Conservation (phyloP, 2,113 vertebrate species). For the Brachionichthys hirsutus region DNA sequence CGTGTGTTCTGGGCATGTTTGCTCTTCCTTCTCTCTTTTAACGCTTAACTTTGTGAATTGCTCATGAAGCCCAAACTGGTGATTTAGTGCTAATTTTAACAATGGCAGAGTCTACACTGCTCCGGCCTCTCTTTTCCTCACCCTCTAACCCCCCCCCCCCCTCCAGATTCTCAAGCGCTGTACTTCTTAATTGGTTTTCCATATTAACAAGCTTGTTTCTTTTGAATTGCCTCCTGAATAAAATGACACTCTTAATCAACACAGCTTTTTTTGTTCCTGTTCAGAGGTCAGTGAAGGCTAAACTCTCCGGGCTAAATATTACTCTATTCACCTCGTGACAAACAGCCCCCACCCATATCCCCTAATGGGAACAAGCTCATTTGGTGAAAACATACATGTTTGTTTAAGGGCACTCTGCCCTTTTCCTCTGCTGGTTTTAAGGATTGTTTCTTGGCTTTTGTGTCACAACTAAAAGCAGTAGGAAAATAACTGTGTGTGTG, state of each 20-base stretch:
- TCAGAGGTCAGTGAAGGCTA: constrained; percentile 66
- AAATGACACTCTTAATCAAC: constrained; percentile 69
- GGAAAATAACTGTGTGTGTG: constrained; percentile 19
- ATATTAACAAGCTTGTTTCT: constrained; percentile 77
- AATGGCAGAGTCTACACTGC: constrained; percentile 20
- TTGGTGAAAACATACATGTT: constrained; percentile 62
- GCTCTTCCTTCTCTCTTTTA: constrained; percentile 2
- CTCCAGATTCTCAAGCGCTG: constrained; percentile 59
- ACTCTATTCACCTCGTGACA: constrained; percentile 52
- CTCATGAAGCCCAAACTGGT: constrained; percentile 30
- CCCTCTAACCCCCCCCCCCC: constrained; percentile 1
- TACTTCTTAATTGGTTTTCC: constrained; percentile 76
- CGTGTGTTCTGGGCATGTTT: constrained; percentile 16
- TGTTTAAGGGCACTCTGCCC: constrained; percentile 60
- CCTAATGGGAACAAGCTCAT: constrained; percentile 42
- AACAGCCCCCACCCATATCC: constrained; percentile 49
- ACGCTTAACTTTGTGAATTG: constrained; percentile 30
- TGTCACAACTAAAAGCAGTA: constrained; percentile 28
- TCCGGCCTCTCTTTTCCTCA: constrained; percentile 1
- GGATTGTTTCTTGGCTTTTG: constrained; percentile 50
- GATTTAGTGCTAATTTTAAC: constrained; percentile 31
- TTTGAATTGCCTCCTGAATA: constrained; percentile 71
- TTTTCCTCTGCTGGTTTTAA: constrained; percentile 57
- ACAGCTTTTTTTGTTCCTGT: constrained; percentile 67
- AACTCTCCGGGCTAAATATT: constrained; percentile 57